These are phyloP conservation scores for Platerodrilus igneus DNA, from an alignment of 2,888 invertebrate species.

Conservation along the genomic window DNA sequence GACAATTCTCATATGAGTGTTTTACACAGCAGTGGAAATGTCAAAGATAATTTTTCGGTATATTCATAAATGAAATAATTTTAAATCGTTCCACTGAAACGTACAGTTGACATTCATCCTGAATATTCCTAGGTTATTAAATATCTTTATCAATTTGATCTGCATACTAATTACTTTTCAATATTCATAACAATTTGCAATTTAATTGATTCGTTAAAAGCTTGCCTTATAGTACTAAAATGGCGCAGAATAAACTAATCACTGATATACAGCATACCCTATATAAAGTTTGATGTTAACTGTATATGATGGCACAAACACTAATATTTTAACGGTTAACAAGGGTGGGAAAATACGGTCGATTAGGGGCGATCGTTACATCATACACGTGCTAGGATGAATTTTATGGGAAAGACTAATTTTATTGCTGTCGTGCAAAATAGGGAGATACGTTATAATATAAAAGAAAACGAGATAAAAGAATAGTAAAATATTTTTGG, in stretches of 20 bases:
- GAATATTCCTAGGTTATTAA: too few relatives aligned
- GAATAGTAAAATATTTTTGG: slow-evolving; percentile 13
- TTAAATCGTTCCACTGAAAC: too few relatives aligned
- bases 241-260: slow-evolving; percentile 9
- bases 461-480: slow-evolving; percentile 16
- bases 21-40: too few relatives aligned
- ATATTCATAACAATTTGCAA: slow-evolving; percentile 28
- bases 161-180: too few relatives aligned
- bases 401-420: slow-evolving; percentile 18
- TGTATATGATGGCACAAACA: slow-evolving; percentile 1
- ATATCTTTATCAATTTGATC: too few relatives aligned
- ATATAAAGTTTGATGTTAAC: too few relatives aligned
- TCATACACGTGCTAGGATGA: slow-evolving; percentile 9
- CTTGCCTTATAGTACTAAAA: slow-evolving; percentile 9
- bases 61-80: too few relatives aligned
- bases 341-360: slow-evolving; percentile 14
- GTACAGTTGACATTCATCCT: too few relatives aligned
- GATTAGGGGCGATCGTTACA: slow-evolving; percentile 13
- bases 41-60: too few relatives aligned
- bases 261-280: not conserved
- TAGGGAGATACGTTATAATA: slow-evolving; percentile 17
- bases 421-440: slow-evolving; percentile 9
- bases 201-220: slow-evolving; percentile 21
- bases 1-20: too few relatives aligned
- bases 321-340: slow-evolving; percentile 11